A percentile compares a stretch with the other conserved stretches of the same genome.
Conservation (phyloP, 2,797 vertebrate species). For the Anguilla megastoma region DNA sequence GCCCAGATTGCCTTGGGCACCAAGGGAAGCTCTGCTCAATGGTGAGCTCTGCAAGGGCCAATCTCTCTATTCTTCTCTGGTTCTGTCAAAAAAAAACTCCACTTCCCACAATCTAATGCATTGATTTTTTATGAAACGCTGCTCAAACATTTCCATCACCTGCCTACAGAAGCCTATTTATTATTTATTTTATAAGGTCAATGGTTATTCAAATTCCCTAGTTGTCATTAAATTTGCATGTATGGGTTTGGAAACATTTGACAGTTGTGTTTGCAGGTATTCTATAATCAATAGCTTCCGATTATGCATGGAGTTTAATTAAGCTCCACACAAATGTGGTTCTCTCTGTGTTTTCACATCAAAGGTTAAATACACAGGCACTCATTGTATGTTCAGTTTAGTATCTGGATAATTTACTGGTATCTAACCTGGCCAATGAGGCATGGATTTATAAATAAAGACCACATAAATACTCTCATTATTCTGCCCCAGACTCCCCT, state of each 20-base stretch:
- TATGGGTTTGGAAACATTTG: conserved; percentile 1
- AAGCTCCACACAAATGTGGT: background rate
- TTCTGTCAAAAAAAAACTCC: background rate
- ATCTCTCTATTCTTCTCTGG: background rate
- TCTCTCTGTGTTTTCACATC: background rate
- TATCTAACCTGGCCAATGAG: background rate
- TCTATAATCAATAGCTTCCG: background rate
- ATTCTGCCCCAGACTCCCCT: background rate
- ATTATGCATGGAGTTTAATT: background rate
- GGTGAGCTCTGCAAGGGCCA: background rate
- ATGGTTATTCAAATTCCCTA: background rate
- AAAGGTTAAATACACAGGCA: background rate
- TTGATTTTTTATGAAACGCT: background rate
- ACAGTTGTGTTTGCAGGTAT: background rate
- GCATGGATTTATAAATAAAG: background rate
- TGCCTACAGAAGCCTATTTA: background rate
- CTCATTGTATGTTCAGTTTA: background rate
- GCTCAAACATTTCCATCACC: background rate
- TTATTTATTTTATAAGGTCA: background rate
- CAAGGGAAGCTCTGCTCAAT: background rate
- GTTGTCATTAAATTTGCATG: background rate
- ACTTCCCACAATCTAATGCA: background rate
- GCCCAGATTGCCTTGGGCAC: background rate
- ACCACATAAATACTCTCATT: background rate
- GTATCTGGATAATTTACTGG: background rate